Percentiles rank a stretch among this genome's conserved stretches.
Conservation (phyloP, 2,113 vertebrate genomes). For the Paradoxurus hermaphroditus region DNA sequence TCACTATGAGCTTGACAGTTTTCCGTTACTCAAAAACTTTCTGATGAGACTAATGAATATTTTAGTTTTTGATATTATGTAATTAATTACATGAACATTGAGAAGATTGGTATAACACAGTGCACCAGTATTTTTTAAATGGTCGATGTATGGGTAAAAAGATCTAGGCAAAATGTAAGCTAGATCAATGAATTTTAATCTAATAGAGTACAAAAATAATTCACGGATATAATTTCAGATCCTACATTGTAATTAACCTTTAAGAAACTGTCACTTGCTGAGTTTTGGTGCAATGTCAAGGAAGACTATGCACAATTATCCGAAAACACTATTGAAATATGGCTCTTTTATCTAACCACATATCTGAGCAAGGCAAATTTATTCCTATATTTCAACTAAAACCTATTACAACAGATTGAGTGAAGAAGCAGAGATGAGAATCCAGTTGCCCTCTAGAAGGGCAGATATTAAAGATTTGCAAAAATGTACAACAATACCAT, state of each 20-base stretch:
- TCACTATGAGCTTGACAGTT: not conserved
- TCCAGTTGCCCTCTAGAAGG: not conserved
- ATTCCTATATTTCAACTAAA: not conserved
- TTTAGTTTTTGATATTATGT: not conserved
- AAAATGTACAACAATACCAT: not conserved
- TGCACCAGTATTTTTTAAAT: not conserved
- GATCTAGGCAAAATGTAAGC: not conserved
- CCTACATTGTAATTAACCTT: not conserved
- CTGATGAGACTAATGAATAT: not conserved
- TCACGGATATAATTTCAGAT: not conserved
- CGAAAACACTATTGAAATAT: not conserved
- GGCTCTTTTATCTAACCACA: not conserved
- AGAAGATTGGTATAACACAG: not conserved
- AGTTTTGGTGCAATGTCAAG: not conserved
- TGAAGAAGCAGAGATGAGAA: not conserved
- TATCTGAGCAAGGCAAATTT: not conserved
- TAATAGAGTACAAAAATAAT: not conserved
- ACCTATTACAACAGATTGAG: not conserved
- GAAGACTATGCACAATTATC: not conserved
- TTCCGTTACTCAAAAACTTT: not conserved
- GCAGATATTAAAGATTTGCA: not conserved
- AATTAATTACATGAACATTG: not conserved
- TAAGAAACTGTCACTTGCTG: not conserved
- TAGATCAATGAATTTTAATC: not conserved
- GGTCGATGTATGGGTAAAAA: not conserved